Conservation (phyloP, 2,797 vertebrate genomes). For the Pangasius macronema region DNA sequence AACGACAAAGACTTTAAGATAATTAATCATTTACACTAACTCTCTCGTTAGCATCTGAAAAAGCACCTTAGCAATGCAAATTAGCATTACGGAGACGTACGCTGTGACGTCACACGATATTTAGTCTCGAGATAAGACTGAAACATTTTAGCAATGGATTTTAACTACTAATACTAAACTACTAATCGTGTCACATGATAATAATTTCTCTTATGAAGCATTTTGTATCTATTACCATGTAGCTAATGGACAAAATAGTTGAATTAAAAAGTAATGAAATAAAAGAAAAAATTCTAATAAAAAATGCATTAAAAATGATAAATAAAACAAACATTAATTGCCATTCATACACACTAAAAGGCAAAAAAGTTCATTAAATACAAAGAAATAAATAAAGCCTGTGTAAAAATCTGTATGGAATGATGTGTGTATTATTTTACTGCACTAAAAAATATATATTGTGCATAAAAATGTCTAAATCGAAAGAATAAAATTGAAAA, state of each 20-base stretch:
- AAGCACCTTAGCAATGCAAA: not conserved
- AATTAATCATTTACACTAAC: not conserved
- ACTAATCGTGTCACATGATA: not conserved
- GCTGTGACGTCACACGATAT: not conserved
- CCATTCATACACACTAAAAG: not conserved
- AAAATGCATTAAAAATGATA: no score
- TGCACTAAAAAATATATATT: not conserved
- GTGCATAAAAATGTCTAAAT: not conserved
- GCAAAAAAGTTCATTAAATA: not conserved
- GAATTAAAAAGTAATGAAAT: not conserved
- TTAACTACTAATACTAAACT: no score
- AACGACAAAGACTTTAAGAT: slow-evolving; percentile 7
- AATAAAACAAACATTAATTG: not conserved
- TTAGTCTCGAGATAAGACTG: not conserved
- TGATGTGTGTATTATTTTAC: not conserved
- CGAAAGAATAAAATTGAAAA: not conserved
- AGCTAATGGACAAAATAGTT: not conserved
- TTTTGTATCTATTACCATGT: not conserved
- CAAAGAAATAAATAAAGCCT: not conserved
- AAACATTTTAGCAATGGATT: not conserved
- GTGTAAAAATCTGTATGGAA: not conserved
- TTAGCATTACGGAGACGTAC: not conserved
- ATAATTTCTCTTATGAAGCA: not conserved
- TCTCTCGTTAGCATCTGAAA: slow-evolving; percentile 3
- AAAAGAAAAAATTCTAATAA: not conserved